Percentiles rank a stretch among this genome's conserved stretches.
phyloP scores from a whole-genome alignment of 2,888 invertebrate species.

The Hesperia comma region DNA sequence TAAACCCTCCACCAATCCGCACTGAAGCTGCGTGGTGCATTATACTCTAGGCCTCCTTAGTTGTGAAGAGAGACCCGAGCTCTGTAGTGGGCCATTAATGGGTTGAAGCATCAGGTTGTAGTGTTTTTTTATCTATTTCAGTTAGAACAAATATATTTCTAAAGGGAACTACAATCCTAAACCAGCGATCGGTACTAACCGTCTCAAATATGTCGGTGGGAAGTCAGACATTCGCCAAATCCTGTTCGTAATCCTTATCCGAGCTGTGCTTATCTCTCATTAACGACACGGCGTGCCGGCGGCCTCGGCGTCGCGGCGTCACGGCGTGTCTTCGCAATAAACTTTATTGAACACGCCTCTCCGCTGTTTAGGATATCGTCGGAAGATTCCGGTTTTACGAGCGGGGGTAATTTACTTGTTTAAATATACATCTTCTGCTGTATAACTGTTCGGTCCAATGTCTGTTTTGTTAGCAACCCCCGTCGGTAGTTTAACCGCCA shows the following conservation, averaged over 20 bases:
- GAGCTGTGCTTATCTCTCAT: conserved; percentile 49
- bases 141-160: no score
- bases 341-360: conserved; percentile 35
- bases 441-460: conserved; percentile 1
- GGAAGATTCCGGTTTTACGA: conserved; percentile 22
- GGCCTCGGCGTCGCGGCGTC: conserved; percentile 36
- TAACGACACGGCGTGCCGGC: conserved; percentile 46
- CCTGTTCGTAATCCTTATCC: conserved; percentile 29
- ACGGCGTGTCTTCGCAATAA: conserved; percentile 39
- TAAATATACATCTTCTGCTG: conserved; percentile 2
- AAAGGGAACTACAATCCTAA: neutral
- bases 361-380: conserved; percentile 32
- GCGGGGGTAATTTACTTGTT: conserved; percentile 16
- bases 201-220: neutral
- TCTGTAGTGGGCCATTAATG: no score
- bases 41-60: no score
- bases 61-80: no score
- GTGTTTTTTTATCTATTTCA: no score
- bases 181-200: neutral
- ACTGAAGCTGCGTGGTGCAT: no score
- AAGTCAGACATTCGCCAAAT: conserved; percentile 9
- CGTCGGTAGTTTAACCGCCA: no score
- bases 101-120: no score
- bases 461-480: neutral
- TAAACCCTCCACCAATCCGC: no score